Evolutionary conservation across 2,888 invertebrate species (phyloP), one percentile per base, ranked within the genome.

Genomic region (Herminia tarsipennalis): DNA sequence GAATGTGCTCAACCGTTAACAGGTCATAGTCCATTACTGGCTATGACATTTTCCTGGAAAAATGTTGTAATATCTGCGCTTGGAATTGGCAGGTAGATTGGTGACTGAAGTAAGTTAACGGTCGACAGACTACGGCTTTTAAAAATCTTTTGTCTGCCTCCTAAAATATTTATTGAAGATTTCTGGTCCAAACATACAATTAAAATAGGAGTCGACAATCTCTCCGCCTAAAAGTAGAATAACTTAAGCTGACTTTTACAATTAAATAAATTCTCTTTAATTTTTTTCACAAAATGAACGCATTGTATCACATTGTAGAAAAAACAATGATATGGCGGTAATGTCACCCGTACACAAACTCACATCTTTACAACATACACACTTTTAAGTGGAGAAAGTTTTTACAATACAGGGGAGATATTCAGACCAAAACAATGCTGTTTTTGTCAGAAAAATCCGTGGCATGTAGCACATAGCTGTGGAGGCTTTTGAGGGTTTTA

Each of bases 361-460:
- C 36, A 33, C 52, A 47, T 51, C 51, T 59, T 44, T 14, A 39
- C 36, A 34, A 38, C 52, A 42, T 36, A 21, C 38, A 38, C 28
- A 25, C 32, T 30, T 17, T 8, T 45, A 45, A 45, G 58, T 34
- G 35, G 17, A 42, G 36, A 47, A 56, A 38, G 29, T 35, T 34
- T 42, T 35, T 29, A 35, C 28, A 20, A 13, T 28, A 46, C 25
- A 18, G 13, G 14, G 9, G 34, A 38, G 37, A 45, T 48, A 27
- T 30, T 30, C 25, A 33, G 28, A 43, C 35, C 42, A 48, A 50
- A 43, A 36, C 20, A 51, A 56, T 30, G 42, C 27, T 56, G 30
- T 65, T 63, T 62, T 45, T 45, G 41, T 32, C 29, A 44, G 32
- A 49, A 63, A 65, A 62, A 49, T 62, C 58, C 30, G 44, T 28